Evolutionary conservation across 2,888 invertebrate genomes (phyloP), one percentile per base, ranked within the genome.

Genomic region (Pteria penguin): DNA sequence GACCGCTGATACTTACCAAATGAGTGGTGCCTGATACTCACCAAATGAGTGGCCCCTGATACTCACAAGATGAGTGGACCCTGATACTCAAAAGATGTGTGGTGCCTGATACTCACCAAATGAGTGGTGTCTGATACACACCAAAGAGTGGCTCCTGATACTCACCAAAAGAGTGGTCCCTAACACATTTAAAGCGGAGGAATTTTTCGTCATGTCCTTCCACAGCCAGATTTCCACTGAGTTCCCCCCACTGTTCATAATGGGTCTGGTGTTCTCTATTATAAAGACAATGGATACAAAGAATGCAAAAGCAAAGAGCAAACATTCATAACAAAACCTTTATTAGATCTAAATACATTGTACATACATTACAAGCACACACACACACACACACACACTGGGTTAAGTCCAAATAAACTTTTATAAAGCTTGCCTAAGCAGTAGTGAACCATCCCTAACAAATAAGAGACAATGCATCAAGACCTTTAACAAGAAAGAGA

Each of bases 231-330:
- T 69, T 80, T 1, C 90, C 90, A 22, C 83, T 78, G 45, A 89
- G 71, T 70, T 90, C 88, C 24, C 91, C 91, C 84, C 87, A 88
- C 79, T 91, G 91, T 63, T 91, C 90, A 84, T 90, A 90, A 69
- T 90, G 90, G 0, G 87, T 89, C 83, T 90, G 89, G 69, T 90
- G 88, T 31, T 81, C 79, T 8, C 90, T 90, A n/a, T n/a, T n/a
- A n/a, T n/a, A n/a, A n/a, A n/a, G n/a, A n/a, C n/a, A n/a, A n/a
- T n/a, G n/a, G n/a, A n/a, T n/a, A n/a, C n/a, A n/a, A n/a, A n/a
- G n/a, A n/a, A n/a, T n/a, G n/a, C n/a, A n/a, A n/a, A n/a, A n/a
- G n/a, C n/a, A n/a, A n/a, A n/a, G n/a, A n/a, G n/a, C n/a, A n/a
- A n/a, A n/a, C n/a, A n/a, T n/a, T n/a, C n/a, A n/a, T n/a, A n/a